These are phyloP conservation scores for Nephila pilipes DNA, from an alignment of 1,140 invertebrate species.

Conservation along the genomic window DNA sequence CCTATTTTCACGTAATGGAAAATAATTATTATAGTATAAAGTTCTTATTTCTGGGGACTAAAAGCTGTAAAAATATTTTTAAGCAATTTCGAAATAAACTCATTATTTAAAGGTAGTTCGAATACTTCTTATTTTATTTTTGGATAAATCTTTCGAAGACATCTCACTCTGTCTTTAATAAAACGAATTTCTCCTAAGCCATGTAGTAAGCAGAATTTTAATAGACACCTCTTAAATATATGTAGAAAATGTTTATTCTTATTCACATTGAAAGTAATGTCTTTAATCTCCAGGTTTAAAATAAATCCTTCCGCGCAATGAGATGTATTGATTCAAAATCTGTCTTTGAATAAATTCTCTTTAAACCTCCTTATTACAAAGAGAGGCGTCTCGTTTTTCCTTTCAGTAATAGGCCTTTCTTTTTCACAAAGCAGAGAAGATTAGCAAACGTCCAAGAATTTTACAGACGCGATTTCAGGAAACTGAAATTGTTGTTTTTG, in stretches of 20 bases:
- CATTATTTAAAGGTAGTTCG: no score
- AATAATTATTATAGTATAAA: no score
- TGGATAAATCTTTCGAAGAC: no score
- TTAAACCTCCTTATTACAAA: not conserved
- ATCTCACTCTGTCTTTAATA: not conserved
- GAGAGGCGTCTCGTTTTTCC: not conserved
- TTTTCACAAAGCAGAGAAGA: not conserved
- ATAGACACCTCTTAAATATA: conserved; percentile 14
- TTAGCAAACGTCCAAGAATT: not conserved
- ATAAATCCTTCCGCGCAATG: conserved; percentile 57
- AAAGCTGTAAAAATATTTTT: no score
- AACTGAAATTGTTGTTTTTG: not conserved
- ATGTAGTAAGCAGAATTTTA: conserved; percentile 23
- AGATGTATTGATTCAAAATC: conserved; percentile 68
- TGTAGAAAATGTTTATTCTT: not conserved
- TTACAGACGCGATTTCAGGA: not conserved
- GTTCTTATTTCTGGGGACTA: no score
- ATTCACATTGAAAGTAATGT: conserved; percentile 39
- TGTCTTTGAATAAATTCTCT: conserved; percentile 68
- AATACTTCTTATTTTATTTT: no score
- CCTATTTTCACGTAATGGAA: no score
- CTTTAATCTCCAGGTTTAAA: conserved; percentile 61
- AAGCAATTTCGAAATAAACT: no score
- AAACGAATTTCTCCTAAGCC: not conserved
- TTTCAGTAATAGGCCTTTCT: not conserved